Percentiles rank a stretch among this genome's conserved stretches.
Evolutionary conservation across 2,888 invertebrate species (phyloP).

Genomic region (Hemistola chrysoprasaria): DNA sequence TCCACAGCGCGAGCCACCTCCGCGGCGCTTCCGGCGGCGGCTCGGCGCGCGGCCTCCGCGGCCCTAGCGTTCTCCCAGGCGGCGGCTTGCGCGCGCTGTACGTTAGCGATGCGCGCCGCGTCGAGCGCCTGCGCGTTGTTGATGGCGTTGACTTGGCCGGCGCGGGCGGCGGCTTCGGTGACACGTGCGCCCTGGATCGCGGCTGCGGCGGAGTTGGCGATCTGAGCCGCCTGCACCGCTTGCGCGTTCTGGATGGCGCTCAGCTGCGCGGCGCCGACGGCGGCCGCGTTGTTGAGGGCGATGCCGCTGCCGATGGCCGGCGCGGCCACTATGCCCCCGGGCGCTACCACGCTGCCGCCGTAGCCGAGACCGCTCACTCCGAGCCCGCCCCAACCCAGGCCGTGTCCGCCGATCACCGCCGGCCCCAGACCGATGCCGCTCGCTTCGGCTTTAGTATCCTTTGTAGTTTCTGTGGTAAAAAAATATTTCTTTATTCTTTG

Average conservation of each 20-base stretch:
- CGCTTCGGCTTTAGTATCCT: conserved; percentile 27
- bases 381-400: conserved; percentile 22
- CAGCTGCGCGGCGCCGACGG: conserved; percentile 69
- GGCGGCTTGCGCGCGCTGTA: conserved; percentile 73
- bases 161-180: conserved; percentile 67
- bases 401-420: conserved; percentile 26
- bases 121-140: conserved; percentile 71
- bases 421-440: conserved; percentile 19
- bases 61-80: conserved; percentile 71
- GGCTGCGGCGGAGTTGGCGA: conserved; percentile 69
- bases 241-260: conserved; percentile 75
- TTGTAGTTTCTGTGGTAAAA: conserved; percentile 10
- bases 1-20: conserved; percentile 59
- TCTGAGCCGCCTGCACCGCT: conserved; percentile 67
- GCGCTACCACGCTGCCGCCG: conserved; percentile 19
- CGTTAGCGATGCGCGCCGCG: conserved; percentile 66
- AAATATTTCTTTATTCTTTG: not conserved
- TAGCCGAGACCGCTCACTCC: conserved; percentile 31
- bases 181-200: conserved; percentile 72
- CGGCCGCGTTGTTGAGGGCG: conserved; percentile 66
- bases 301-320: conserved; percentile 48
- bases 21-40: conserved; percentile 52
- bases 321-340: conserved; percentile 9
- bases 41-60: conserved; percentile 66
- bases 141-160: conserved; percentile 66